Base-by-base conservation (phyloP, 2,888 invertebrate species). In the Euzophera pinguis region DNA sequence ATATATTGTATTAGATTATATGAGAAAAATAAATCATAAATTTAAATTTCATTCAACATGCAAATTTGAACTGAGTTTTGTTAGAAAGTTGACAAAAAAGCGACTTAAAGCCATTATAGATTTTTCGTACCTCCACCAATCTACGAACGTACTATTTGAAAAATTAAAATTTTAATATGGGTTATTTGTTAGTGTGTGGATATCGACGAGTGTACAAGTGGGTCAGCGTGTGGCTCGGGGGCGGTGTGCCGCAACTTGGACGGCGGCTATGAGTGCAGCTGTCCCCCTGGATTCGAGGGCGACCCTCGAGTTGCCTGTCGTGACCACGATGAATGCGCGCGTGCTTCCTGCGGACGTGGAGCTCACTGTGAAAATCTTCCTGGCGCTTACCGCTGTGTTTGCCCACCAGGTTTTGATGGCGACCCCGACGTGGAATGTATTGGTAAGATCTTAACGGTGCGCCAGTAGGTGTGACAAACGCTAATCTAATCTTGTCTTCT, bases 221-320 rank as follows among this genome's bases (percentile, higher is more conserved):
- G 91, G 45, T 85, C 90, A 59, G 93, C 93, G 50, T 98, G 98
- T 80, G 97, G 95, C 49, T 91, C 92, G 39, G 94, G 94, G 58
- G 96, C 98, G 14, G 81, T 93, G 52, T 97, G 97, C 85, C 92
- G 93, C 51, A 97, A 97, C 81, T 84, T 95, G 55, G 93, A 93
- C 54, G 97, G 97, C 55, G 94, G 94, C 61, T 93, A 94, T 85
- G 94, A 93, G 78, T 98, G 97, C 90, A 94, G 95, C 73, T 97
- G 97, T 73, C 95, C 95, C 22, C 91, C 93, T 56, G 97, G 96
- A 60, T 95, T 92, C 81, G 94, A 95, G 59, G 97, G 97, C 16
- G 95, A 96, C 75, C 94, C 96, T 37, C 93, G 92, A 56, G 83
- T 91, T 10, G 94, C 94, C 50, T 97, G 97, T 77, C 78, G 83